phyloP scores from a whole-genome alignment of 2,888 invertebrate species.

The Cylloceria caligata region DNA sequence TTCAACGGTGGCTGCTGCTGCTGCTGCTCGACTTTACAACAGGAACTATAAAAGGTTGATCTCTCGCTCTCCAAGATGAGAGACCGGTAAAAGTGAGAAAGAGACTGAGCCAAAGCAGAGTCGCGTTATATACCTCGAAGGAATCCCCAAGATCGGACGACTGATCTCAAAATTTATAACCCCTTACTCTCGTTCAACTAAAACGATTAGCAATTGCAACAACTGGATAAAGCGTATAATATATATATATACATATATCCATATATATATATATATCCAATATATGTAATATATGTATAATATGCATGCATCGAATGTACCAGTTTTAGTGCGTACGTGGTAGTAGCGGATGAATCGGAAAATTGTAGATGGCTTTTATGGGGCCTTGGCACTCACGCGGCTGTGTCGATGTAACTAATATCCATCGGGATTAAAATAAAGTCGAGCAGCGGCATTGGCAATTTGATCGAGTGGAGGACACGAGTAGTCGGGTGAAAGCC shows the following conservation, averaged over 20 bases:
- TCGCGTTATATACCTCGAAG: slow-evolving; percentile 41
- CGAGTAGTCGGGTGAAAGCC: slow-evolving; percentile 64
- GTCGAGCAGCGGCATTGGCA: slow-evolving; percentile 59
- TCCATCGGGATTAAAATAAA: slow-evolving; percentile 59
- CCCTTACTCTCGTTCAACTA: slow-evolving; percentile 50
- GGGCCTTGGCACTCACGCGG: neutral
- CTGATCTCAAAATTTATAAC: slow-evolving; percentile 71
- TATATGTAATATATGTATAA: neutral
- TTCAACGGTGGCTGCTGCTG: slow-evolving; percentile 68
- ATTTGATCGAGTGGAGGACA: slow-evolving; percentile 68
- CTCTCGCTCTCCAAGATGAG: slow-evolving; percentile 31
- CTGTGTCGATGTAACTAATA: slow-evolving; percentile 47
- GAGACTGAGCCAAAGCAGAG: slow-evolving; percentile 38
- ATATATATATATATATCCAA: neutral
- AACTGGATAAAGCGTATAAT: slow-evolving; percentile 27
- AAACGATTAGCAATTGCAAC: slow-evolving; percentile 66
- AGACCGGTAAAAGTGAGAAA: slow-evolving; percentile 31
- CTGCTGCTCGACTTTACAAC: slow-evolving; percentile 70
- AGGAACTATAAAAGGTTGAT: slow-evolving; percentile 68
- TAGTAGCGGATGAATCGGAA: neutral
- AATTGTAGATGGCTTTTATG: slow-evolving; percentile 32
- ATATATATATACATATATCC: slow-evolving; percentile 16
- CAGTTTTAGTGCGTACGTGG: slow-evolving; percentile 27
- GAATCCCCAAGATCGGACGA: slow-evolving; percentile 71
- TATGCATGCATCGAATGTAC: neutral